These are phyloP conservation scores for Scartelaos histophorus DNA, from an alignment of 2,113 vertebrate species.

Conservation along the genomic window DNA sequence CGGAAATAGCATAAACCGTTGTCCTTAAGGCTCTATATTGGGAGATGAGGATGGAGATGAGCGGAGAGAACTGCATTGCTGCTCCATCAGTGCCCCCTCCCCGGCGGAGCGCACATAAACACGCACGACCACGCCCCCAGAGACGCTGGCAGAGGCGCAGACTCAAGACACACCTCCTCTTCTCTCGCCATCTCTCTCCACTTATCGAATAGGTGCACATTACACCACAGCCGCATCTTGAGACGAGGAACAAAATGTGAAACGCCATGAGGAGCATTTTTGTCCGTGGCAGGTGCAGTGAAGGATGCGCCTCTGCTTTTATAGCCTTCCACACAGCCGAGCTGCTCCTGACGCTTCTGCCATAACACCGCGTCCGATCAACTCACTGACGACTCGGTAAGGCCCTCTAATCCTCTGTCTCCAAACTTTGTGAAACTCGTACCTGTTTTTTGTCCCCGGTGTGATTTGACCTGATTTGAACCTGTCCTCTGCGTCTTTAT, in stretches of 20 bases:
- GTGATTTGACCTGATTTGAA: constrained; percentile 26
- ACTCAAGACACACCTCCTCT: constrained; percentile 68
- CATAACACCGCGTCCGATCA: constrained; percentile 36
- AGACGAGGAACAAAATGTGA: constrained; percentile 48
- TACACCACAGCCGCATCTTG: constrained; percentile 20
- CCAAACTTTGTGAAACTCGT: constrained; percentile 51
- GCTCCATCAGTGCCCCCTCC: constrained; percentile 8
- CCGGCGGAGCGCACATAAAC: constrained; percentile 34
- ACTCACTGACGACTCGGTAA: constrained; percentile 59
- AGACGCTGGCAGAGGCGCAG: constrained; percentile 61
- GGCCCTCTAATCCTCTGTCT: constrained; percentile 30
- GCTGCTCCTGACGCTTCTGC: constrained; percentile 12
- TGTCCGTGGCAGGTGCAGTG: constrained; percentile 47
- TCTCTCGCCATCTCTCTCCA: constrained; percentile 46
- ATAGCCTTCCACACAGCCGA: not conserved
- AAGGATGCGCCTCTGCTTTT: constrained; percentile 21
- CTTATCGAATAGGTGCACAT: not conserved
- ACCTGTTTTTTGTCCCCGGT: not conserved
- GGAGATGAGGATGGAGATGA: too few species aligned
- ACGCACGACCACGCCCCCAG: constrained; percentile 60
- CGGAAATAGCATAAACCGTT: constrained; percentile 18
- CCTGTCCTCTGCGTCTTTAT: constrained; percentile 7
- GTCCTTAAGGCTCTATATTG: constrained; percentile 16
- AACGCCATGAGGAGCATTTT: constrained; percentile 34
- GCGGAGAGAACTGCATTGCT: constrained; percentile 55